Evolutionary conservation across 1,140 invertebrate species (phyloP).

Genomic region (Battus philenor): DNA sequence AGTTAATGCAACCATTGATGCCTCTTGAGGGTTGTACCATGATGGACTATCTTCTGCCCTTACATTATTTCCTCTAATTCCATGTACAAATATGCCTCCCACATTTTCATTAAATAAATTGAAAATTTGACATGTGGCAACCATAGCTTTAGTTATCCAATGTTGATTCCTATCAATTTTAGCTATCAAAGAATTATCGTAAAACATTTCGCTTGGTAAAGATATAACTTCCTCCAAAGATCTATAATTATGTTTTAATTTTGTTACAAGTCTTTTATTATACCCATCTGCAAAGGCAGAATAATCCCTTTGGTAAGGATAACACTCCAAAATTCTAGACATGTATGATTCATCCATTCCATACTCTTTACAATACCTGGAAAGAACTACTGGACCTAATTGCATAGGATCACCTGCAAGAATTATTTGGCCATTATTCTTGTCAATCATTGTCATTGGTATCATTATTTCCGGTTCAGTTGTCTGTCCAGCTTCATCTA

Average conservation of each 20-base stretch:
- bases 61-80: conserved; percentile 85
- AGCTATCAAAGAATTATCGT: conserved; percentile 82
- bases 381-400: conserved; percentile 89
- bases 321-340: conserved; percentile 79
- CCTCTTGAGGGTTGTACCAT: conserved; percentile 94
- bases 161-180: conserved; percentile 65
- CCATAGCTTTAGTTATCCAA: conserved; percentile 46
- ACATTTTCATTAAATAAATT: conserved; percentile 45
- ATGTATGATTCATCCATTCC: conserved; percentile 85
- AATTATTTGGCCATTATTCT: conserved; percentile 81
- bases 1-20: conserved; percentile 80
- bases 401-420: conserved; percentile 95
- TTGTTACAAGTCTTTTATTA: conserved; percentile 83
- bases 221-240: conserved; percentile 86
- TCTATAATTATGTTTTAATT: conserved; percentile 85
- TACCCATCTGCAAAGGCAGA: conserved; percentile 74
- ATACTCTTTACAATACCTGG: conserved; percentile 77
- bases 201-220: conserved; percentile 89
- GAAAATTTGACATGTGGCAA: conserved; percentile 61
- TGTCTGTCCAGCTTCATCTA: conserved; percentile 95
- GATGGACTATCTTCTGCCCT: conserved; percentile 87
- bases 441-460: conserved; percentile 77
- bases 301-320: conserved; percentile 81
- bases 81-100: conserved; percentile 89
- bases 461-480: conserved; percentile 93